Percentiles rank a stretch among this genome's conserved stretches.
Evolutionary conservation across 64 coral and sea anemone species (phyloP).

Genomic region (Montipora capricornis): DNA sequence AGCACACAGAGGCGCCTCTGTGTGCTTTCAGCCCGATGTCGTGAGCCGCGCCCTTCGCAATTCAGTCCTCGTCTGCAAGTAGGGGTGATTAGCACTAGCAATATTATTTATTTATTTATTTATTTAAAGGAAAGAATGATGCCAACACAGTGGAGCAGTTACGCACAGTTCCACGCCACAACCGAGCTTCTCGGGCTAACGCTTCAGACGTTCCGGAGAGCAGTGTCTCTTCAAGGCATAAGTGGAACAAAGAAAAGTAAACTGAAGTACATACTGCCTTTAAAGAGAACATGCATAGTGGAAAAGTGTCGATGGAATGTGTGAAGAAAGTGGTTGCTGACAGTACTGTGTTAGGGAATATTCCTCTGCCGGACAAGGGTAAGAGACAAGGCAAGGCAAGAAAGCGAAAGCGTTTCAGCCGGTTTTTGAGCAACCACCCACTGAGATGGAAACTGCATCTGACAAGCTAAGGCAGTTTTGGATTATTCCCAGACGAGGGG

Average conservation of each 20-base stretch:
- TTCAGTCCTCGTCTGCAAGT: too few relatives aligned
- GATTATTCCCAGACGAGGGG: background rate
- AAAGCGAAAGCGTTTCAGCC: constrained; percentile 12
- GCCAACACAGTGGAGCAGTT: constrained; percentile 37
- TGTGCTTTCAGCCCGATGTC: too few relatives aligned
- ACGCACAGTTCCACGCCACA: background rate
- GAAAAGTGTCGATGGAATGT: constrained; percentile 16
- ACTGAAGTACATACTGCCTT: background rate
- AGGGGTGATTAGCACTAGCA: too few relatives aligned
- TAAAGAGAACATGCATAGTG: too few relatives aligned
- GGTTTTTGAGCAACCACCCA: background rate
- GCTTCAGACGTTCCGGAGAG: background rate
- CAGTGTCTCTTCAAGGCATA: constrained; percentile 20
- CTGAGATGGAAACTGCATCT: too few relatives aligned
- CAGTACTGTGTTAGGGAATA: constrained; percentile 33
- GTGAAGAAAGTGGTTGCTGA: background rate
- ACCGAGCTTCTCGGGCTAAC: background rate
- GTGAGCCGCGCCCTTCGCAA: too few relatives aligned
- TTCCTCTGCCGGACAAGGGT: background rate
- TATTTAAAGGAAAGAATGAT: background rate
- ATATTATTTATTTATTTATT: too few relatives aligned
- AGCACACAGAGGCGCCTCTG: too few relatives aligned
- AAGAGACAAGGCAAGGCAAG: constrained; percentile 25
- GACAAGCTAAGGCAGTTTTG: too few relatives aligned
- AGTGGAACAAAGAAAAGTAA: constrained; percentile 26